A percentile compares a stretch with the other conserved stretches of the same genome.
These are phyloP conservation scores for Leptinotarsa defecta DNA, from an alignment of 1,140 invertebrate species.

Conservation along the genomic window DNA sequence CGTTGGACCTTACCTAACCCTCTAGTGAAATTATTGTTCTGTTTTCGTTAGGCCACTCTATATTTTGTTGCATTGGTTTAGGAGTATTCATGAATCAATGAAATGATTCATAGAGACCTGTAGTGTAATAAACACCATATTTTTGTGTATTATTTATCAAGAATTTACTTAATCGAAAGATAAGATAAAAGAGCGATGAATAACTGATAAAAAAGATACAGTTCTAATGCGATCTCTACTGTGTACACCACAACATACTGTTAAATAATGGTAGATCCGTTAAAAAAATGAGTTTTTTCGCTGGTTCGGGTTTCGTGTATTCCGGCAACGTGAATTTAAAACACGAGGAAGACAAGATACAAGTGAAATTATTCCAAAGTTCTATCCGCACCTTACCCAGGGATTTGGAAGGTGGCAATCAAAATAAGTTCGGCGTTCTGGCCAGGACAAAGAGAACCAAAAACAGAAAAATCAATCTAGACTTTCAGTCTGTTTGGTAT, in stretches of 20 bases:
- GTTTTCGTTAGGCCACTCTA: too few species aligned
- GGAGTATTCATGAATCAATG: too few species aligned
- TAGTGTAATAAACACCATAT: too few species aligned
- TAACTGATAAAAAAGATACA: not conserved
- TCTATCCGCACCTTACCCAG: not conserved
- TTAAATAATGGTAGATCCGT: not conserved
- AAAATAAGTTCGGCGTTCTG: not conserved
- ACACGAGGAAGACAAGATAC: not conserved
- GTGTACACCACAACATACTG: not conserved
- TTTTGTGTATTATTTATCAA: too few species aligned
- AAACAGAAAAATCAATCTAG: slow-evolving; percentile 13
- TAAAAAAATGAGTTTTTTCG: not conserved
- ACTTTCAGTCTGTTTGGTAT: slow-evolving; percentile 17
- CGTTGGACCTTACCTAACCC: too few species aligned
- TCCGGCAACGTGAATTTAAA: slow-evolving; percentile 1
- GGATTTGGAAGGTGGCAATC: not conserved
- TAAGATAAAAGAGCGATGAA: not conserved
- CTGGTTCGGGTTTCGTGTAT: not conserved
- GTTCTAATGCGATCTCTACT: not conserved
- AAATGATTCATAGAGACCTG: too few species aligned
- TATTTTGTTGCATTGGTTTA: too few species aligned
- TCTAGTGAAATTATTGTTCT: too few species aligned
- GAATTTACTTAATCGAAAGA: not conserved
- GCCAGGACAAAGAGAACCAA: not conserved
- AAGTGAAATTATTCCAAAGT: not conserved